A percentile compares a stretch with the other conserved stretches of the same genome.
Conservation (phyloP, 2,113 vertebrate species). For the Antennarius striatus region DNA sequence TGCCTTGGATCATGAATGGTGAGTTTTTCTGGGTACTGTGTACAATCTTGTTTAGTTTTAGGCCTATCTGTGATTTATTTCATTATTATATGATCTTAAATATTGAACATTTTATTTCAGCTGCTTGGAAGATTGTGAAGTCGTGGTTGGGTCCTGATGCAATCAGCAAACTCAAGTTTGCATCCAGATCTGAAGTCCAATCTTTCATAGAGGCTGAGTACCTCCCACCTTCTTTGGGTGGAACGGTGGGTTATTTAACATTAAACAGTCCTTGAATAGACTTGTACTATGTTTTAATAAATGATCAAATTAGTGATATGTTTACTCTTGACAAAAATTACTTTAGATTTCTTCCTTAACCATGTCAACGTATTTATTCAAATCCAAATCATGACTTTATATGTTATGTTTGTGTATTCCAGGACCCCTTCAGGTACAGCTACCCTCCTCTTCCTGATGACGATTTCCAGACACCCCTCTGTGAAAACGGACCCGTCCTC, state of each 20-base stretch:
- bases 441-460: slow-evolving; percentile 97
- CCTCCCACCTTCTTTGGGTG: slow-evolving; percentile 92
- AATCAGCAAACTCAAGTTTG: slow-evolving; percentile 91
- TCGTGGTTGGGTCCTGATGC: slow-evolving; percentile 95
- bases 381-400: neutral
- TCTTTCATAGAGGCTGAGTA: slow-evolving; percentile 87
- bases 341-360: too few species aligned
- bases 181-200: slow-evolving; percentile 86
- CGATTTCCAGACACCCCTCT: slow-evolving; percentile 94
- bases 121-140: slow-evolving; percentile 97
- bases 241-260: slow-evolving; percentile 83
- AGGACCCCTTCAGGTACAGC: slow-evolving; percentile 96
- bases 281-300: too few species aligned
- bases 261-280: too few species aligned
- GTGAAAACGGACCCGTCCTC: slow-evolving; percentile 91
- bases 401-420: slow-evolving; percentile 17
- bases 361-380: too few species aligned
- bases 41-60: neutral
- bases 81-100: neutral
- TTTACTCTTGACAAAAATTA: too few species aligned
- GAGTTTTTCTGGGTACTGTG: slow-evolving; percentile 38
- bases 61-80: neutral
- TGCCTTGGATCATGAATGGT: slow-evolving; percentile 99
- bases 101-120: slow-evolving; percentile 65
- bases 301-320: too few species aligned